phyloP scores from a whole-genome alignment of 2,888 invertebrate genomes.

The Sinelater perroti region DNA sequence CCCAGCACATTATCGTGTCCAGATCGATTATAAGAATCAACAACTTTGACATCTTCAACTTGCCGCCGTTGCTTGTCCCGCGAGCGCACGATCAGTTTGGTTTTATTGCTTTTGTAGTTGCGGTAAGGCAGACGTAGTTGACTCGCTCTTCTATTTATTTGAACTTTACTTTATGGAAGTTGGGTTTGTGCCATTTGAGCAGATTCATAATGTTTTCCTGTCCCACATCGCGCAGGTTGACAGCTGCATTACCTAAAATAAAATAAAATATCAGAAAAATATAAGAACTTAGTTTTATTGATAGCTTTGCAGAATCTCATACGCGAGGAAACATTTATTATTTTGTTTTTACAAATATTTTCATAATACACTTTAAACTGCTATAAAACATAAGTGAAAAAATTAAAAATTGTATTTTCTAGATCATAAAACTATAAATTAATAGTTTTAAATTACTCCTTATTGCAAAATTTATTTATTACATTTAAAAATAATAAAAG shows the following conservation, averaged over 20 bases:
- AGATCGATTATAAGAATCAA: constrained; percentile 59
- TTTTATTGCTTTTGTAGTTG: constrained; percentile 53
- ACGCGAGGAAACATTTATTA: neutral
- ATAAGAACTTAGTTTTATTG: no score
- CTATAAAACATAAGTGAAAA: no score
- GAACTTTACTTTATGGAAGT: constrained; percentile 58
- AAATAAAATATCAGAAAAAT: constrained; percentile 9
- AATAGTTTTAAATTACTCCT: no score
- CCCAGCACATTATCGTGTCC: constrained; percentile 54
- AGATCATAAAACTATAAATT: no score
- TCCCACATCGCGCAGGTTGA: constrained; percentile 31
- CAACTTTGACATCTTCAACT: constrained; percentile 56
- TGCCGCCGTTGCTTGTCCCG: neutral
- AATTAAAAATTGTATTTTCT: no score
- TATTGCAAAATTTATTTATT: no score
- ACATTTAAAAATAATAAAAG: no score
- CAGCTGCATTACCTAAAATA: constrained; percentile 50
- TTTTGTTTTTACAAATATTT: neutral
- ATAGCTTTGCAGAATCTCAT: neutral
- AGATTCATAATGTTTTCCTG: constrained; percentile 53
- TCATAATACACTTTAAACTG: no score
- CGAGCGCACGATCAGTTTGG: constrained; percentile 16
- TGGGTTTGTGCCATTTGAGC: constrained; percentile 53
- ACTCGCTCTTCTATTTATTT: constrained; percentile 45
- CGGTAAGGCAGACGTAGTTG: constrained; percentile 34